Conservation (phyloP, 2,888 invertebrate genomes). For the Periphyllus acericola region DNA sequence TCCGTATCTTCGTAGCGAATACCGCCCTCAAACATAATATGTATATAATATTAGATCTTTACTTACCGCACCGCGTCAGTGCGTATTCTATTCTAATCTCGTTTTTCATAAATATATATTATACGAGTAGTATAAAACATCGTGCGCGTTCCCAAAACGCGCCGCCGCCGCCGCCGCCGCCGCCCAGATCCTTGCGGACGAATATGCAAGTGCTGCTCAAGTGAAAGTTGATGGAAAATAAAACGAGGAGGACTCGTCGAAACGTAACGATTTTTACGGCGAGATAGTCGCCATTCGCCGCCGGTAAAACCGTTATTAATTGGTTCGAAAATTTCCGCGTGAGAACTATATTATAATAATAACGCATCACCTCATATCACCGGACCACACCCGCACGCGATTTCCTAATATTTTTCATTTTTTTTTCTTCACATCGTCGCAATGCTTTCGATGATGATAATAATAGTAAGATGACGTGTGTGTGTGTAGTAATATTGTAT, state of each 20-base stretch:
- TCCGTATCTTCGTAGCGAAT: too few relatives aligned
- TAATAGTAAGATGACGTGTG: not conserved
- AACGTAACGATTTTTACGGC: slow-evolving; percentile 2
- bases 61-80: not conserved
- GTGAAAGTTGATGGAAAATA: slow-evolving; percentile 41
- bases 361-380: not conserved
- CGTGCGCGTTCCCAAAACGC: not conserved
- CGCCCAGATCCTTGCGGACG: not conserved
- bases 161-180: not conserved
- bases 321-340: slow-evolving; percentile 21
- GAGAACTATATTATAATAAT: not conserved
- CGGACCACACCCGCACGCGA: not conserved
- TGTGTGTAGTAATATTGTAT: not conserved
- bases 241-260: slow-evolving; percentile 1
- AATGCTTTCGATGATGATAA: not conserved
- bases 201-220: not conserved
- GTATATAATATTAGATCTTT: too few relatives aligned
- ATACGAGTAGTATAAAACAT: not conserved
- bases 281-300: not conserved
- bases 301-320: not conserved
- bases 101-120: not conserved
- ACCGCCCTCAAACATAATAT: too few relatives aligned
- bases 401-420: not conserved
- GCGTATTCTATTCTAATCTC: not conserved
- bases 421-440: not conserved